Evolutionary conservation across 2,113 vertebrate genomes (phyloP).

Genomic region (Hippocampus barbouri): DNA sequence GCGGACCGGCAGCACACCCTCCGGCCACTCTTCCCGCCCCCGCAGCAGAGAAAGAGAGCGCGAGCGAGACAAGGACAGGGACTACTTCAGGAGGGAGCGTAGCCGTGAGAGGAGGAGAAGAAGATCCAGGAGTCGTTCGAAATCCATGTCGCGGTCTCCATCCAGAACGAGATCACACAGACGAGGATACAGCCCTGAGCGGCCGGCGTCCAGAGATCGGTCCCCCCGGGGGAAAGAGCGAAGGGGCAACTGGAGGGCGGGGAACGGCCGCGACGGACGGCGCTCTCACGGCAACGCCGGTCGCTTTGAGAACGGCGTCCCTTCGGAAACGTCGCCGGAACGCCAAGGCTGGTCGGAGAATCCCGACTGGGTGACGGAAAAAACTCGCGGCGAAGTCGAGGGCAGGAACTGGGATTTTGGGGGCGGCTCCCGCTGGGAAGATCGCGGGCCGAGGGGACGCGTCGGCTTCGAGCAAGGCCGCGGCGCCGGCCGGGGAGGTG

Average conservation of each 20-base stretch:
- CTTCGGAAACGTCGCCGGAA: slow-evolving; percentile 72
- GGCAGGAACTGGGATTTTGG: slow-evolving; percentile 70
- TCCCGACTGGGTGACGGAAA: slow-evolving; percentile 89
- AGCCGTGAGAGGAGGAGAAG: slow-evolving; percentile 81
- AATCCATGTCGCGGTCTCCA: slow-evolving; percentile 62
- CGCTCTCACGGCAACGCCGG: slow-evolving; percentile 72
- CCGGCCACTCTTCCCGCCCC: slow-evolving; percentile 75
- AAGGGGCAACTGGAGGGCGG: slow-evolving; percentile 57
- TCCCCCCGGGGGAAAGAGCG: slow-evolving; percentile 85
- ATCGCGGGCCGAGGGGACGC: slow-evolving; percentile 64
- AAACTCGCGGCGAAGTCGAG: slow-evolving; percentile 75
- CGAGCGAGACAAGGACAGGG: slow-evolving; percentile 58
- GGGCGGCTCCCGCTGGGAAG: slow-evolving; percentile 75
- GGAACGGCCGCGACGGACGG: slow-evolving; percentile 72
- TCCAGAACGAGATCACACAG: slow-evolving; percentile 74
- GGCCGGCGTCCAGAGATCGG: slow-evolving; percentile 73
- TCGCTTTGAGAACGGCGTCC: slow-evolving; percentile 60
- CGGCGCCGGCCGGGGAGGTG: slow-evolving; percentile 70
- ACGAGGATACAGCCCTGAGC: slow-evolving; percentile 73
- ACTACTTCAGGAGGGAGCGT: slow-evolving; percentile 74
- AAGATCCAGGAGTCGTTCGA: slow-evolving; percentile 73
- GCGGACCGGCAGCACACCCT: slow-evolving; percentile 65
- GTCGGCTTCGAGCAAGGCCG: slow-evolving; percentile 73
- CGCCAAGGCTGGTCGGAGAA: slow-evolving; percentile 76
- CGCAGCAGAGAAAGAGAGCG: slow-evolving; percentile 74